These are phyloP conservation scores for Pollimyrus isidori DNA, from an alignment of 2,113 vertebrate genomes.

Conservation along the genomic window DNA sequence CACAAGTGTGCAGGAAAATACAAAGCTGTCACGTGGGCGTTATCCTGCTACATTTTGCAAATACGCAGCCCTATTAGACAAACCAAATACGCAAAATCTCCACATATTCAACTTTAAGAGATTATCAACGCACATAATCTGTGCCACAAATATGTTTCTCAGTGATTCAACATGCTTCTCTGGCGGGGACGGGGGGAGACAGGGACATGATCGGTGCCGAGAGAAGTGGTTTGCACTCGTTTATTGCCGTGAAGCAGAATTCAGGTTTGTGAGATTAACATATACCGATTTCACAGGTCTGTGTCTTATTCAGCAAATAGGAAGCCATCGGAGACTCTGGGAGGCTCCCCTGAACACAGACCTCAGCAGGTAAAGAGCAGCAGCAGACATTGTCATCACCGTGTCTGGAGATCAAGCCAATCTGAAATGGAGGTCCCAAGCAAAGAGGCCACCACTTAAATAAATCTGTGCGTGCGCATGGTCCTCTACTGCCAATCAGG, in stretches of 20 bases:
- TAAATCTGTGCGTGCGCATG: too few species aligned
- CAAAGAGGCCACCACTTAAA: neutral
- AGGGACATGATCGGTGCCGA: neutral
- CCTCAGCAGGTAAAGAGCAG: neutral
- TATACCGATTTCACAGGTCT: neutral
- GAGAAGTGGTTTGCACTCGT: neutral
- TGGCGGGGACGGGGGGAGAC: too few species aligned
- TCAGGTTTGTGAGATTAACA: neutral
- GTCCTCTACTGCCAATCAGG: neutral
- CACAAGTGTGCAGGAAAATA: neutral
- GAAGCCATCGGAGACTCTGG: neutral
- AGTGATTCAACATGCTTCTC: neutral
- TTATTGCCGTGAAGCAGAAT: neutral
- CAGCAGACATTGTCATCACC: neutral
- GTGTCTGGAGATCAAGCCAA: neutral
- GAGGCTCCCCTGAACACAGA: neutral
- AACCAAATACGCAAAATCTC: too few species aligned
- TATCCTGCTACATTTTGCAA: neutral
- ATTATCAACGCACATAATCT: neutral
- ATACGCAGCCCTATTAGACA: neutral
- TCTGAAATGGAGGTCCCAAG: neutral
- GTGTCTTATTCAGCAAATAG: neutral
- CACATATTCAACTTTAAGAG: neutral
- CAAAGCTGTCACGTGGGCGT: neutral
- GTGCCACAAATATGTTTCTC: neutral